These are phyloP conservation scores for Epinephelus cyanopodus DNA, from an alignment of 2,113 vertebrate species.

Conservation along the genomic window DNA sequence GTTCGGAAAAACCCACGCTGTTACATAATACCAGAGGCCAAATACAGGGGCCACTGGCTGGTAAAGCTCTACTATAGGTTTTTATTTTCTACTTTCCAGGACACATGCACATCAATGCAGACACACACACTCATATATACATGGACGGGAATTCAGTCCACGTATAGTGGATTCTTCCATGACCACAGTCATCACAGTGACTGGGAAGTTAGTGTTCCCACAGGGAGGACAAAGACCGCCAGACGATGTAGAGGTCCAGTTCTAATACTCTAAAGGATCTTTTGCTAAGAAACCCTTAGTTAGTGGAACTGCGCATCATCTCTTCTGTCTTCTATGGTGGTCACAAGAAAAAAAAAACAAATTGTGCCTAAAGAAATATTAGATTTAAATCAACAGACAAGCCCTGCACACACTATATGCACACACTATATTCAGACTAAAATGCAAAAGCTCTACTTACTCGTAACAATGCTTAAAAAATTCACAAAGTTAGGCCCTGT, in stretches of 20 bases:
- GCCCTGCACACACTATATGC: neutral
- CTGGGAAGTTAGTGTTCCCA: slow-evolving; percentile 38
- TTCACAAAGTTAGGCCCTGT: too few relatives aligned
- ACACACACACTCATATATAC: slow-evolving; percentile 18
- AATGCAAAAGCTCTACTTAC: neutral
- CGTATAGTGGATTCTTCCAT: slow-evolving; percentile 27
- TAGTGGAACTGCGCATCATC: neutral
- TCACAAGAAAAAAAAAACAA: neutral
- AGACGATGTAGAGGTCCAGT: slow-evolving; percentile 29
- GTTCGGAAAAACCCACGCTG: slow-evolving; percentile 49
- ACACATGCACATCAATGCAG: slow-evolving; percentile 30
- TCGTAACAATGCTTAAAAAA: neutral
- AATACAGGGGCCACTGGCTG: slow-evolving; percentile 22
- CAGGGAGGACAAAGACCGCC: slow-evolving; percentile 16
- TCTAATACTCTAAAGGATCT: neutral
- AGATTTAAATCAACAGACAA: neutral
- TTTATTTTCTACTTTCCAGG: slow-evolving; percentile 10
- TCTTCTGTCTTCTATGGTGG: neutral
- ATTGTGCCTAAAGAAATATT: neutral
- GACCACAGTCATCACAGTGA: slow-evolving; percentile 32
- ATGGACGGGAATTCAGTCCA: slow-evolving; percentile 4
- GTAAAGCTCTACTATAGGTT: slow-evolving; percentile 11
- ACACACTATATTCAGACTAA: neutral
- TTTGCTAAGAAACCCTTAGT: neutral
- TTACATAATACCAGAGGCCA: slow-evolving; percentile 49